Evolutionary conservation across 2,113 vertebrate genomes (phyloP).

Genomic region (Tetrao urogallus): DNA sequence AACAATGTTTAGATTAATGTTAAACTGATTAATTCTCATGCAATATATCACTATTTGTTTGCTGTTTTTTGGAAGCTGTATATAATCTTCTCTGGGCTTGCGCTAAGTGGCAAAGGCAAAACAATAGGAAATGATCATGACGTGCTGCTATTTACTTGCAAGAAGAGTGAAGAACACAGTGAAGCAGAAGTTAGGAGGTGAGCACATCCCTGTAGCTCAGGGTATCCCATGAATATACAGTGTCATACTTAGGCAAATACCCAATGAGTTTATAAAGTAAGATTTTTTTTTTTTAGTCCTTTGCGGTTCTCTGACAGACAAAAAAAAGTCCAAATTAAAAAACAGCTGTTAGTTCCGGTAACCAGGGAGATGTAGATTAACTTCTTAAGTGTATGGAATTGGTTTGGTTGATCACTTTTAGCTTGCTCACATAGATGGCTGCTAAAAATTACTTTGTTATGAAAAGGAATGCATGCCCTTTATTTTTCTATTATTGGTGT

Average conservation of each 20-base stretch:
- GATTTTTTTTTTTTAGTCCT: not conserved
- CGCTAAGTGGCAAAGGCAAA: not conserved
- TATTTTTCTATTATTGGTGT: conserved; percentile 38
- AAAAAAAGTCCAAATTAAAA: not conserved
- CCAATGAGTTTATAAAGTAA: not conserved
- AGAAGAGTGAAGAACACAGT: no score
- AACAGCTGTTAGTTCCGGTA: not conserved
- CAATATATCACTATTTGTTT: not conserved
- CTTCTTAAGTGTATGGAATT: not conserved
- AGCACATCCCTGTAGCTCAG: not conserved
- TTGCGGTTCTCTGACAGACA: not conserved
- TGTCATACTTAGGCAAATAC: not conserved
- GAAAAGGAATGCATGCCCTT: not conserved
- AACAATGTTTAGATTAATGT: not conserved
- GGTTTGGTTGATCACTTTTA: not conserved
- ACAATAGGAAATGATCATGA: not conserved
- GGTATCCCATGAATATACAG: not conserved
- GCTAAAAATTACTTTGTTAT: conserved; percentile 4
- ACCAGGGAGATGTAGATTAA: not conserved
- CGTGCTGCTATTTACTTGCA: not conserved
- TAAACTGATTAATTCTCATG: not conserved
- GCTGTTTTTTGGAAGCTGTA: not conserved
- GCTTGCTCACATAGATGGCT: not conserved
- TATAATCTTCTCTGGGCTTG: not conserved
- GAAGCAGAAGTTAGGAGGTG: not conserved